Conservation (phyloP, 92 coral and sea anemone species). For the Hydrozoanthus gracilis region DNA sequence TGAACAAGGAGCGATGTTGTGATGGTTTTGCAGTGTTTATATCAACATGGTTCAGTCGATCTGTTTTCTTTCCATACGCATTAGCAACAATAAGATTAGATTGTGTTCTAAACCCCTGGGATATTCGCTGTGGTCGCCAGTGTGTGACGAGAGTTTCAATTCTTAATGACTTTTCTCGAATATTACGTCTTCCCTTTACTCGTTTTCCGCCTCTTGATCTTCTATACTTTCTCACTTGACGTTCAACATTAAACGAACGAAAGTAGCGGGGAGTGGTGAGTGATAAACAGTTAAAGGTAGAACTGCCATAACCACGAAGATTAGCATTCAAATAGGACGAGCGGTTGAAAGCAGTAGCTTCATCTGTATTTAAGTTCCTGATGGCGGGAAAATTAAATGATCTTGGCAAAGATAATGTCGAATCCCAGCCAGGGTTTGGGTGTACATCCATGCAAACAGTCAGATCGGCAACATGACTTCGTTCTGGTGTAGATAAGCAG, state of each 20-base stretch:
- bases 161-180: neutral
- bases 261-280: conserved; percentile 8
- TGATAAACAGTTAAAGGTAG: conserved; percentile 31
- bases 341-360: conserved; percentile 14
- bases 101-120: neutral
- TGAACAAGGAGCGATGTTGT: too few species aligned
- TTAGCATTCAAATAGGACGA: conserved; percentile 29
- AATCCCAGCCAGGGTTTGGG: conserved; percentile 14
- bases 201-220: conserved; percentile 31
- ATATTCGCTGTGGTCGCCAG: neutral
- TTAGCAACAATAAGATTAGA: neutral
- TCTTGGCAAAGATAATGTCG: conserved; percentile 6
- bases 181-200: conserved; percentile 12
- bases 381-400: conserved; percentile 17
- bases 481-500: neutral
- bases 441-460: conserved; percentile 14
- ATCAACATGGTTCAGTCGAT: neutral
- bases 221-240: conserved; percentile 27
- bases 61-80: neutral
- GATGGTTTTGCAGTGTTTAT: neutral
- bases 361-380: neutral
- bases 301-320: conserved; percentile 39
- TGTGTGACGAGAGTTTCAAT: too few species aligned
- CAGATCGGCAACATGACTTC: neutral
- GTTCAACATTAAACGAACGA: conserved; percentile 34